Evolutionary conservation across 2,888 invertebrate species (phyloP).

Genomic region (Drosophila colorata): DNA sequence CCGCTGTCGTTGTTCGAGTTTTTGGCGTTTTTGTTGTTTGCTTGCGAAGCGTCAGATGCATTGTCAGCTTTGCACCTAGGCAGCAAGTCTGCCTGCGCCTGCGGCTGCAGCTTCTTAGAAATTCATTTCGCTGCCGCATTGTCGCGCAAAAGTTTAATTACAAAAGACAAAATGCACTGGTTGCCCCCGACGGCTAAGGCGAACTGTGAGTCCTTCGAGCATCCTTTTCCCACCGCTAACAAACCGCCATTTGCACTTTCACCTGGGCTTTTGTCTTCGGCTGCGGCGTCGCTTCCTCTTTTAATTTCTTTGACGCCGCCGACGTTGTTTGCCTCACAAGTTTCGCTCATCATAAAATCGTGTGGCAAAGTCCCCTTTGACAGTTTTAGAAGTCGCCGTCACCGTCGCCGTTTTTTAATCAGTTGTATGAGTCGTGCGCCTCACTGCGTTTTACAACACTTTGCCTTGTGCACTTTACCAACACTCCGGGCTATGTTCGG

Average conservation of each 20-base stretch:
- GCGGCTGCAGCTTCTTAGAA: slow-evolving; percentile 38
- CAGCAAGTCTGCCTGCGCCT: slow-evolving; percentile 9
- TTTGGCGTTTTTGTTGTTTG: slow-evolving; percentile 30
- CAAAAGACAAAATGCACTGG: slow-evolving; percentile 68
- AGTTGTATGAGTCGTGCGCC: slow-evolving; percentile 67
- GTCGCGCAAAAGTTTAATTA: slow-evolving; percentile 77
- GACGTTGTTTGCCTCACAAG: slow-evolving; percentile 59
- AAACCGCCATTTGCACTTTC: slow-evolving; percentile 48
- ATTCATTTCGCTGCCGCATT: slow-evolving; percentile 60
- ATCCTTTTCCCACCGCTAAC: slow-evolving; percentile 4
- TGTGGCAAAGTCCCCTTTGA: slow-evolving; percentile 56
- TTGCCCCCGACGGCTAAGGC: slow-evolving; percentile 8
- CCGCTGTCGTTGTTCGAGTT: slow-evolving; percentile 19
- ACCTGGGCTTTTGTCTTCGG: slow-evolving; percentile 41
- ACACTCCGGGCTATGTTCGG: slow-evolving; percentile 22
- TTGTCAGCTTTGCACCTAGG: slow-evolving; percentile 62
- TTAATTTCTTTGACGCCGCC: slow-evolving; percentile 53
- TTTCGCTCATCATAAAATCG: slow-evolving; percentile 76
- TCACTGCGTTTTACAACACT: slow-evolving; percentile 67
- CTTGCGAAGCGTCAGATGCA: slow-evolving; percentile 48
- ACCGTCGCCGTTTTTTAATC: slow-evolving; percentile 60
- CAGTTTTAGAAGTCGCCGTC: slow-evolving; percentile 66
- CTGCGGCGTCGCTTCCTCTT: slow-evolving; percentile 30
- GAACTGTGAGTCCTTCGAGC: slow-evolving; percentile 2
- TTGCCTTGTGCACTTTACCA: slow-evolving; percentile 34